phyloP scores from a whole-genome alignment of 1,140 invertebrate species.

The Procambarus virginalis region DNA sequence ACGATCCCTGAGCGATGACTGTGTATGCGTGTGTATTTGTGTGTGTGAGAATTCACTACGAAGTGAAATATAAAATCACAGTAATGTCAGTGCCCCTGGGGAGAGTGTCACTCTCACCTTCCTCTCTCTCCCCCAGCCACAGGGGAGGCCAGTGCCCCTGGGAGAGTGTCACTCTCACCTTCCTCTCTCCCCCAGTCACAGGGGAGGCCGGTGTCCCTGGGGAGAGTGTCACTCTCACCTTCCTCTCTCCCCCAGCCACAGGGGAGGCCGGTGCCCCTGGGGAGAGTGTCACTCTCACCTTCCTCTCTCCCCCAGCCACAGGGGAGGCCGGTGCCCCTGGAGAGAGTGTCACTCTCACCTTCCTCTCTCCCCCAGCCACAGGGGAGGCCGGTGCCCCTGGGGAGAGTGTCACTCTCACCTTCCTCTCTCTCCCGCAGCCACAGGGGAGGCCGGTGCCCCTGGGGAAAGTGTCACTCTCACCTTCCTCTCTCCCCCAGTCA shows the following conservation, averaged over 20 bases:
- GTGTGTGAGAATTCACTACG: too few relatives aligned
- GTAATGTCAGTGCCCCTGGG: background rate
- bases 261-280: slow-evolving; percentile 19
- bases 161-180: background rate
- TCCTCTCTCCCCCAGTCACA: background rate
- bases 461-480: background rate
- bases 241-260: background rate
- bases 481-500: background rate
- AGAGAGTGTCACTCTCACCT: background rate
- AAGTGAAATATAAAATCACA: too few relatives aligned
- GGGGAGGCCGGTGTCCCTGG: background rate
- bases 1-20: too few relatives aligned
- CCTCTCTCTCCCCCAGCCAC: background rate
- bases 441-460: slow-evolving; percentile 1
- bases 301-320: background rate
- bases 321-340: background rate
- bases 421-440: background rate
- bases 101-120: background rate
- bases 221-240: background rate
- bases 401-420: background rate
- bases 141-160: background rate
- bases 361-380: background rate
- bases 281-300: slow-evolving; percentile 11
- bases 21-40: too few relatives aligned
- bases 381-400: background rate